Conservation (phyloP, 2,797 vertebrate genomes). For the Mareca strepera region DNA sequence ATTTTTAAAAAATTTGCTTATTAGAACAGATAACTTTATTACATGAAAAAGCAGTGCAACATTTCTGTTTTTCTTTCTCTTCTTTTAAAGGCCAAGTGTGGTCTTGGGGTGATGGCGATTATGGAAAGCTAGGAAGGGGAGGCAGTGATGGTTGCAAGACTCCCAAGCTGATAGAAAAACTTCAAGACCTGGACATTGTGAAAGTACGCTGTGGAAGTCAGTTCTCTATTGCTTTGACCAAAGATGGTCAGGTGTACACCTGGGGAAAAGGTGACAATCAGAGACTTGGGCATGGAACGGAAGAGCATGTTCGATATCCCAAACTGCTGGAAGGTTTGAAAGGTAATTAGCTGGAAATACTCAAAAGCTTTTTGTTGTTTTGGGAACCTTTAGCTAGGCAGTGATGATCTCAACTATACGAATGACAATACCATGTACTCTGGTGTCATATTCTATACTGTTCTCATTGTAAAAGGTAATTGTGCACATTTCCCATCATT, state of each 20-base stretch:
- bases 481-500: not conserved
- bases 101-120: slow-evolving; percentile 99
- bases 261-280: slow-evolving; percentile 99
- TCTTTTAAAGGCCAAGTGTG: slow-evolving; percentile 90
- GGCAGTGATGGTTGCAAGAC: slow-evolving; percentile 98
- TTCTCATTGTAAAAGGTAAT: not conserved
- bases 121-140: slow-evolving; percentile 95
- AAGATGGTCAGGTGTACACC: slow-evolving; percentile 97
- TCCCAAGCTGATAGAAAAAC: slow-evolving; percentile 94
- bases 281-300: slow-evolving; percentile 94
- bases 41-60: not conserved
- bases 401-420: not conserved
- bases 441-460: not conserved
- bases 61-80: not conserved
- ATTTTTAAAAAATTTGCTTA: not conserved
- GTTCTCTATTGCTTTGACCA: slow-evolving; percentile 94
- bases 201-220: slow-evolving; percentile 97
- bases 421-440: not conserved
- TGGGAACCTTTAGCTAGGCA: accelerated
- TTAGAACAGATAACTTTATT: not conserved
- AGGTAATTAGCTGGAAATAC: slow-evolving; percentile 78
- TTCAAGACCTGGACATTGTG: slow-evolving; percentile 93
- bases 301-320: slow-evolving; percentile 97
- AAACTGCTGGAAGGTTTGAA: slow-evolving; percentile 93
- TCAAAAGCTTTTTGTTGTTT: not conserved